phyloP scores from a whole-genome alignment of 2,797 vertebrate genomes.

The Xyrichtys novacula region DNA sequence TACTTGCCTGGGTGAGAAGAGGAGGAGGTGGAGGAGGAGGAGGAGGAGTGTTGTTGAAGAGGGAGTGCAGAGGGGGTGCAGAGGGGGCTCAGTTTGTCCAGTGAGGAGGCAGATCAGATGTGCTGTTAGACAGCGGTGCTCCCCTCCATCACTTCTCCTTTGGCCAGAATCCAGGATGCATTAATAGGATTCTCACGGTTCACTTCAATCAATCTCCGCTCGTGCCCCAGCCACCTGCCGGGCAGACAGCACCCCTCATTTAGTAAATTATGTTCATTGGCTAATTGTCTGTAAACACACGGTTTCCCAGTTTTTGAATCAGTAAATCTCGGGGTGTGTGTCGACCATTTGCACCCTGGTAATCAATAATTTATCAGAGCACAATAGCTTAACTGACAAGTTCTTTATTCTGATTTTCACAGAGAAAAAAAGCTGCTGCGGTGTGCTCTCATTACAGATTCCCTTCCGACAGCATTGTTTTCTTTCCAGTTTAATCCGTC shows the following conservation, averaged over 20 bases:
- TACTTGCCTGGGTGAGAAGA: constrained; percentile 64
- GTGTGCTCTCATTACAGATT: constrained; percentile 56
- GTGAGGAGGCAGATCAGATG: constrained; percentile 67
- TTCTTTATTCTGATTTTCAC: constrained; percentile 33
- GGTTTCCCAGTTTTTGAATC: constrained; percentile 31
- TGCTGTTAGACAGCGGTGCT: constrained; percentile 70
- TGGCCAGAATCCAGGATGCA: constrained; percentile 74
- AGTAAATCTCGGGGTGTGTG: constrained; percentile 36
- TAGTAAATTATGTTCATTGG: constrained; percentile 72
- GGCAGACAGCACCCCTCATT: constrained; percentile 77
- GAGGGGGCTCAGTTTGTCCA: constrained; percentile 57
- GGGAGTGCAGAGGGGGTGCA: constrained; percentile 31
- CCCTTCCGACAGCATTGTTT: constrained; percentile 53
- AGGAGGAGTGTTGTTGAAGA: constrained; percentile 50
- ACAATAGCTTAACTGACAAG: constrained; percentile 46
- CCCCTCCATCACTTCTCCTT: constrained; percentile 71
- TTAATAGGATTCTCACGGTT: constrained; percentile 80
- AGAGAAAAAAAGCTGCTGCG: constrained; percentile 32
- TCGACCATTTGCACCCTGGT: constrained; percentile 31
- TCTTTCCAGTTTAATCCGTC: constrained; percentile 52
- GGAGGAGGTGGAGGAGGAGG: constrained; percentile 24
- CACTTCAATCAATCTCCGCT: constrained; percentile 76
- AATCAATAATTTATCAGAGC: constrained; percentile 41
- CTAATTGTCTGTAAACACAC: constrained; percentile 67
- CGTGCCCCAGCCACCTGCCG: constrained; percentile 75